These are phyloP conservation scores for Sphaerodactylus townsendi DNA, from an alignment of 2,113 vertebrate genomes.

Conservation along the genomic window DNA sequence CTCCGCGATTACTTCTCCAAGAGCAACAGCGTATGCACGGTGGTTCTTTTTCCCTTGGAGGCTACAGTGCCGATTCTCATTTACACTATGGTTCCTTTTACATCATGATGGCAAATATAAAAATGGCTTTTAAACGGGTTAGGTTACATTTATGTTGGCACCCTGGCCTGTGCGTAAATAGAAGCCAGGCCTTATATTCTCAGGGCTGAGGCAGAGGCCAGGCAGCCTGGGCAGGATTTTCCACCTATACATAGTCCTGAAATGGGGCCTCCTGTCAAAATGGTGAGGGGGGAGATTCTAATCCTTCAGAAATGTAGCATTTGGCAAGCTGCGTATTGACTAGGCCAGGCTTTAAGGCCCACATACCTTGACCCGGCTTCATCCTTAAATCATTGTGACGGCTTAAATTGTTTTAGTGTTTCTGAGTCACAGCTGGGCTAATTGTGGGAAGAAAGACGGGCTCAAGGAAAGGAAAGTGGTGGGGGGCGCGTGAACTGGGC, in stretches of 20 bases:
- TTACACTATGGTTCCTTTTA: background rate
- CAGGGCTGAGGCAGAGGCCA: slow-evolving; percentile 16
- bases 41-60: background rate
- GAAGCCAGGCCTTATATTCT: slow-evolving; percentile 39
- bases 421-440: slow-evolving; percentile 63
- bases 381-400: slow-evolving; percentile 47
- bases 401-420: slow-evolving; percentile 48
- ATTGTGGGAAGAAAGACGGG: slow-evolving; percentile 41
- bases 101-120: slow-evolving; percentile 17
- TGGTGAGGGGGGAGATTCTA: slow-evolving; percentile 26
- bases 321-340: background rate
- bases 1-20: slow-evolving; percentile 7
- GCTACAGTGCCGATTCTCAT: slow-evolving; percentile 26
- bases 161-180: slow-evolving; percentile 23
- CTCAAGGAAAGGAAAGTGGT: slow-evolving; percentile 16
- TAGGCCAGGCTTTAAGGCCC: slow-evolving; percentile 23
- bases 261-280: slow-evolving; percentile 23
- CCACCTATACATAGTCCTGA: slow-evolving; percentile 36
- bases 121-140: slow-evolving; percentile 22
- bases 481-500: slow-evolving; percentile 32
- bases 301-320: slow-evolving; percentile 20
- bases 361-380: slow-evolving; percentile 45
- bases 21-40: slow-evolving; percentile 2
- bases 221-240: slow-evolving; percentile 32
- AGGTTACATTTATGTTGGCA: slow-evolving; percentile 53